Base-by-base conservation (phyloP, 2,888 invertebrate species). In the Drosophila kambysellisi region DNA sequence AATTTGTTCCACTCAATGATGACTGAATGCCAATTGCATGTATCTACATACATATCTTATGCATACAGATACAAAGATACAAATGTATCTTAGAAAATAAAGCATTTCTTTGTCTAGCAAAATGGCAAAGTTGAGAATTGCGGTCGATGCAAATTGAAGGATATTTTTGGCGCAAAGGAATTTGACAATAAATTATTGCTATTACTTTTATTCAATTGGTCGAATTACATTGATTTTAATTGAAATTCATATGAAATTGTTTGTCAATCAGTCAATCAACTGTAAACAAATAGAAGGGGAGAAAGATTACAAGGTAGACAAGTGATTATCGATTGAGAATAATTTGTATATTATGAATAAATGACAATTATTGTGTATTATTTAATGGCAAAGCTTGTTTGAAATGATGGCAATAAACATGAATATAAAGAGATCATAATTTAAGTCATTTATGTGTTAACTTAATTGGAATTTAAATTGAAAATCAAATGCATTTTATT, bases 1-100 rank as follows among this genome's bases (percentile, higher is more conserved):
- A 70, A 80, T 75, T 77, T 57, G 69, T 79, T 74, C 12, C 66
- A 57, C 75, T 77, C 76, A 77, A 69, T 61, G 32, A 63, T 64
- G 37, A 59, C 54, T 62, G 51, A 43, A 57, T 57, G 30, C 20
- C 57, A 57, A 43, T 32, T 73, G 51, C 43, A 48, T 68, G 41
- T 54, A 48, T 54, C 43, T 43, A 37, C 17, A 9, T 20, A 30
- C 43, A 57, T 20, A 61, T 46, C 20, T 20, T 43, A 1, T 43
- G 20, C 46, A 20, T 20, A 30, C 57, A 48, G 37, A 41, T 12
- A 11, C 50, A 57, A 20, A 48, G 37, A 41, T 12, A 11, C 50
- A 57, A 17, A 73, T 61, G 66, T 59, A 61, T 64, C 74, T 73
- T 30, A n/a, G 25, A 37, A 73, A 66, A 52, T 60, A 56, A 30